phyloP scores from a whole-genome alignment of 2,113 vertebrate species.

The Ibidorhyncha struthersii region DNA sequence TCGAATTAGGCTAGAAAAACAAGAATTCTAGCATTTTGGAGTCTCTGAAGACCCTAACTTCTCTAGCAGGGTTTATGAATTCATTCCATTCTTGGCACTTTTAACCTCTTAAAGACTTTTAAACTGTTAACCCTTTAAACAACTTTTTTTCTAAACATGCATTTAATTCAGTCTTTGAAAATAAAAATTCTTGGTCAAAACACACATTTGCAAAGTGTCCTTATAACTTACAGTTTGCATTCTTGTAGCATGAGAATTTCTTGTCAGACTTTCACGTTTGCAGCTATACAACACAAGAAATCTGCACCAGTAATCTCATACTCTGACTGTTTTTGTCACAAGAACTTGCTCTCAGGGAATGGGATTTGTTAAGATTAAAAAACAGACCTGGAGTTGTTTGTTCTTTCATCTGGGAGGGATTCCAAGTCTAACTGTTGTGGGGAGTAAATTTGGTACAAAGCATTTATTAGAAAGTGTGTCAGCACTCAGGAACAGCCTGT shows the following conservation, averaged over 20 bases:
- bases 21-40: not conserved
- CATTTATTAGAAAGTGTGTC: not conserved
- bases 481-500: not conserved
- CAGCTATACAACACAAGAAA: not conserved
- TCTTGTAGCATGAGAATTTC: not conserved
- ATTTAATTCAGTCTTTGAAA: not conserved
- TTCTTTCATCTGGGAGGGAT: not conserved
- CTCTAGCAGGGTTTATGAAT: not conserved
- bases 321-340: not conserved
- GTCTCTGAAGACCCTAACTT: not conserved
- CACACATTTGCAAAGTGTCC: not conserved
- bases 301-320: not conserved
- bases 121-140: not conserved
- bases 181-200: not conserved
- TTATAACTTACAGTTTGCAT: not conserved
- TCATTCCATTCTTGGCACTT: not conserved
- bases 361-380: not conserved
- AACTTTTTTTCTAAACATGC: not conserved
- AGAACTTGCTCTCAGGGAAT: not conserved
- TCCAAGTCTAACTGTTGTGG: not conserved
- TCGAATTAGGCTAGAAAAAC: not conserved
- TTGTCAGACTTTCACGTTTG: not conserved
- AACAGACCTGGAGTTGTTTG: not conserved
- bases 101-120: not conserved
- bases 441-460: not conserved